phyloP scores from a whole-genome alignment of 1,140 invertebrate species.

The Drosophila kohkoa region DNA sequence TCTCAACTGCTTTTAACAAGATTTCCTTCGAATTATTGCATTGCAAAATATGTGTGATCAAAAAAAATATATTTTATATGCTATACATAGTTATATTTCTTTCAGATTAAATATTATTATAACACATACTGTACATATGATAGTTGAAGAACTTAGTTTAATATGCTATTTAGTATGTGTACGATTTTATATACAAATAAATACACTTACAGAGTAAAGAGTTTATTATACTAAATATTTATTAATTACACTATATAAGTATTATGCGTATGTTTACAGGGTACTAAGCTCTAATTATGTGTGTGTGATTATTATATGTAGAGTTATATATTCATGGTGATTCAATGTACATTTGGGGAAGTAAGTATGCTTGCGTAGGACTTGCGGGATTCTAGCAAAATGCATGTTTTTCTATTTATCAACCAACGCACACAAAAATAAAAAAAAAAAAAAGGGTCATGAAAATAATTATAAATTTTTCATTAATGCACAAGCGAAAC shows the following conservation, averaged over 20 bases:
- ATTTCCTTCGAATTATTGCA: no score
- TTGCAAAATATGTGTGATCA: no score
- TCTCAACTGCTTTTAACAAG: no score
- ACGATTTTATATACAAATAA: constrained; percentile 11
- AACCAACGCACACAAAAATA: constrained; percentile 11
- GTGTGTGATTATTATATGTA: constrained; percentile 1
- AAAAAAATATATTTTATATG: no score
- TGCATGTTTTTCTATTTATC: constrained; percentile 40
- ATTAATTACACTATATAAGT: constrained; percentile 4
- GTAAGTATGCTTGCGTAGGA: constrained; percentile 15
- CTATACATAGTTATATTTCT: no score
- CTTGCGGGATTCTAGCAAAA: constrained; percentile 19
- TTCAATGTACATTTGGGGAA: constrained; percentile 29
- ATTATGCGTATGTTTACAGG: constrained; percentile 19
- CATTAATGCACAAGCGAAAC: constrained; percentile 41
- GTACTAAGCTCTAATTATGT: constrained; percentile 23
- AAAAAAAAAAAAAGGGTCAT: constrained; percentile 15
- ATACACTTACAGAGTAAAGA: constrained; percentile 5
- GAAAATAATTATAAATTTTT: constrained; percentile 50
- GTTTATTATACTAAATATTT: neutral
- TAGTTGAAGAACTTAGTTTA: no score
- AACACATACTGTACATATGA: no score
- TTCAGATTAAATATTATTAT: no score
- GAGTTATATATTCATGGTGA: constrained; percentile 19
- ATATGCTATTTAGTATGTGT: neutral